Conservation (phyloP, 2,113 vertebrate species). For the Hippolais icterina region DNA sequence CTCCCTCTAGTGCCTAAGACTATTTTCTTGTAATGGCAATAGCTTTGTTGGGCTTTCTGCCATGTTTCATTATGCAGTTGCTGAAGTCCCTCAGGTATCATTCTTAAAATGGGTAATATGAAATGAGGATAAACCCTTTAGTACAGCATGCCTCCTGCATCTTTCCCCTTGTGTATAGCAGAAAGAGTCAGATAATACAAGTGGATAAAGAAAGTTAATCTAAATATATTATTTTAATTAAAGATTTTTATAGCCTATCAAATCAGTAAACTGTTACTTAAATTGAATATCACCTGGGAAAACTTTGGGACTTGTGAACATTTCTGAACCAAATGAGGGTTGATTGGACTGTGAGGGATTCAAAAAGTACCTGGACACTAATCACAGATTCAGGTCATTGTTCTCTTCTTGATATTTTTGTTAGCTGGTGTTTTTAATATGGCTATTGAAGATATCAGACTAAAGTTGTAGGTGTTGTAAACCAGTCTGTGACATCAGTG, state of each 20-base stretch:
- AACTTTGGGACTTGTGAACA: not conserved
- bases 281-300: not conserved
- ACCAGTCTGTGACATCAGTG: not conserved
- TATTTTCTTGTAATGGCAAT: not conserved
- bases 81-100: not conserved
- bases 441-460: not conserved
- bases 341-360: not conserved
- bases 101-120: not conserved
- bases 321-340: not conserved
- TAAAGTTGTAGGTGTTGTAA: not conserved
- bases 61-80: not conserved
- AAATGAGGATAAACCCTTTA: not conserved
- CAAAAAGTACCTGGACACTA: not conserved
- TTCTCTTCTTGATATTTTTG: not conserved
- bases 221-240: not conserved
- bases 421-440: not conserved
- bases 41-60: slow-evolving; percentile 2
- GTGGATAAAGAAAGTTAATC: not conserved
- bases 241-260: not conserved
- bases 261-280: not conserved
- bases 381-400: not conserved
- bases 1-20: slow-evolving; percentile 63
- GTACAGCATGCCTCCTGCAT: not conserved
- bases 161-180: not conserved
- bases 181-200: not conserved